Evolutionary conservation across 2,888 invertebrate genomes (phyloP).

Genomic region (Spisula subtruncata): DNA sequence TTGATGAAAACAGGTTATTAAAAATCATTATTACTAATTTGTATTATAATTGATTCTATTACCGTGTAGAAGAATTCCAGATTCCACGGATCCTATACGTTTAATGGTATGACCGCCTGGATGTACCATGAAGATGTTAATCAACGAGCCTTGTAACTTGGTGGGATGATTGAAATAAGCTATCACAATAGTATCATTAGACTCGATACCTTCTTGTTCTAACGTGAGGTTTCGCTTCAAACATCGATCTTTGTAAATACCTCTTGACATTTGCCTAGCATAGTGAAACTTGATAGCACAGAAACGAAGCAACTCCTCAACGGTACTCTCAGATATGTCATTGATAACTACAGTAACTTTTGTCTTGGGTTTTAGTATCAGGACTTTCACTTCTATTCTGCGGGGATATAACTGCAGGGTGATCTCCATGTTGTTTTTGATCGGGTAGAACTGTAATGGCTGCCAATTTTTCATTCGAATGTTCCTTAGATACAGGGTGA

Average conservation of each 20-base stretch:
- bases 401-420: conserved; percentile 39
- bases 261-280: conserved; percentile 39
- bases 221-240: conserved; percentile 38
- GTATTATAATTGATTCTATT: no score
- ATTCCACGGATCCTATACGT: conserved; percentile 45
- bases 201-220: conserved; percentile 29
- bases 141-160: conserved; percentile 38
- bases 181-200: conserved; percentile 40
- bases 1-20: no score
- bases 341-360: conserved; percentile 42
- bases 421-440: conserved; percentile 64
- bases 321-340: conserved; percentile 42
- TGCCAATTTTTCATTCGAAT: conserved; percentile 40
- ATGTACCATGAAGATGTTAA: conserved; percentile 46
- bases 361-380: conserved; percentile 41
- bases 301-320: conserved; percentile 58
- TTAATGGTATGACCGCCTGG: conserved; percentile 42
- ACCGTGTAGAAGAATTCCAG: conserved; percentile 61
- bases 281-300: conserved; percentile 57
- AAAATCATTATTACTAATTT: no score
- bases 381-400: conserved; percentile 43
- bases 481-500: conserved; percentile 46
- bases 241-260: conserved; percentile 41
- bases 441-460: conserved; percentile 54
- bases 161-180: conserved; percentile 48